phyloP scores from a whole-genome alignment of 2,113 vertebrate species.

The Gopherus flavomarginatus region DNA sequence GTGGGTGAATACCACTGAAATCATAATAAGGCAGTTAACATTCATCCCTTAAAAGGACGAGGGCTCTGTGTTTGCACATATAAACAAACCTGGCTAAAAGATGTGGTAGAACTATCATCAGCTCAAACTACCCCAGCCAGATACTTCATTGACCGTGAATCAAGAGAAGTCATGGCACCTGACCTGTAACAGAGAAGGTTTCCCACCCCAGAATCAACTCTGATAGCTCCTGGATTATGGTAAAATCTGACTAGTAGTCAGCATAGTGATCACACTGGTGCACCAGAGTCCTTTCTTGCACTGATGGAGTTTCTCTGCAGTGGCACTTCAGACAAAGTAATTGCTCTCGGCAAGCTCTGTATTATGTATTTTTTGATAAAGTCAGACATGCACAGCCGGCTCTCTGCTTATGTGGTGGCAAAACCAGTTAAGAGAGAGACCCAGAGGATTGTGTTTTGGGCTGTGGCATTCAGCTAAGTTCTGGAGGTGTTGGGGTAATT shows the following conservation, averaged over 20 bases:
- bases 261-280: not conserved
- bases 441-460: not conserved
- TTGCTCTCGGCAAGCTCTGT: too few relatives aligned
- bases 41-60: constrained; percentile 24
- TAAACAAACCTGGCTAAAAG: not conserved
- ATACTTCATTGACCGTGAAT: constrained; percentile 6
- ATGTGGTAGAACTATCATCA: not conserved
- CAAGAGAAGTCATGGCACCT: not conserved
- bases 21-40: constrained; percentile 22
- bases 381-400: not conserved
- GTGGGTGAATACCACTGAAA: too few relatives aligned
- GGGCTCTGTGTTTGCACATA: not conserved
- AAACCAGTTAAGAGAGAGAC: constrained; percentile 2
- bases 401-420: not conserved
- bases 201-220: not conserved
- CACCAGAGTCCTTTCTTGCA: not conserved
- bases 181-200: not conserved
- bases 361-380: not conserved
- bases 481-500: constrained; percentile 5
- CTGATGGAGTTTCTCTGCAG: not conserved
- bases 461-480: not conserved
- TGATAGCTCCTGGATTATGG: not conserved
- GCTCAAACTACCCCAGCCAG: not conserved
- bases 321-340: too few relatives aligned
- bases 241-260: not conserved